Conservation (phyloP, 1,140 invertebrate species). For the Orius insidiosus region DNA sequence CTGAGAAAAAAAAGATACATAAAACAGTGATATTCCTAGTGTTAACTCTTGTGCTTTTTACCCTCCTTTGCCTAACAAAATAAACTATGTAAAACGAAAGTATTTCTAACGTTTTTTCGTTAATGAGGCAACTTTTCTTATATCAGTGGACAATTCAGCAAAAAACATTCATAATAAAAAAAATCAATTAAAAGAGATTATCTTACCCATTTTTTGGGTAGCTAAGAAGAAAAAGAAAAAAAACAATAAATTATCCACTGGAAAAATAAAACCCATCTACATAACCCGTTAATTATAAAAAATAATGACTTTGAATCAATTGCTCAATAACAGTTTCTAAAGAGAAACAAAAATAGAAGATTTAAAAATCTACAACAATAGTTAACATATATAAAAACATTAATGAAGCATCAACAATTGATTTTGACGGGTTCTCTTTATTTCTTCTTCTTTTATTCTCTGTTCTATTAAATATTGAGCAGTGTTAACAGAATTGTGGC, state of each 20-base stretch:
- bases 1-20: no score
- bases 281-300: neutral
- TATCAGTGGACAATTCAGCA: neutral
- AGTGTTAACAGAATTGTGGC: conserved; percentile 65
- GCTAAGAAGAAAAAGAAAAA: neutral
- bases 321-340: neutral
- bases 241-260: neutral
- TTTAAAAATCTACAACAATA: no score
- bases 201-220: neutral
- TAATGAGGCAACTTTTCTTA: no score
- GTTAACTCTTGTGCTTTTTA: no score
- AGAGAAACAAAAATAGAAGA: neutral
- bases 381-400: neutral
- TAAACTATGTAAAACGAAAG: no score
- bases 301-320: neutral
- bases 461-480: conserved; percentile 91
- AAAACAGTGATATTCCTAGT: no score
- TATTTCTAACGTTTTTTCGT: no score
- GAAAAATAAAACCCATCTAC: neutral
- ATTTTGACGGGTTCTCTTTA: conserved; percentile 69
- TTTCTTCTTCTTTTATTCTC: conserved; percentile 86
- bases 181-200: no score
- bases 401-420: conserved; percentile 18
- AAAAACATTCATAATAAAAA: neutral
- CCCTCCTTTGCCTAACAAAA: no score